These are phyloP conservation scores for Pogonophryne albipinna DNA, from an alignment of 2,797 vertebrate species.

Conservation along the genomic window DNA sequence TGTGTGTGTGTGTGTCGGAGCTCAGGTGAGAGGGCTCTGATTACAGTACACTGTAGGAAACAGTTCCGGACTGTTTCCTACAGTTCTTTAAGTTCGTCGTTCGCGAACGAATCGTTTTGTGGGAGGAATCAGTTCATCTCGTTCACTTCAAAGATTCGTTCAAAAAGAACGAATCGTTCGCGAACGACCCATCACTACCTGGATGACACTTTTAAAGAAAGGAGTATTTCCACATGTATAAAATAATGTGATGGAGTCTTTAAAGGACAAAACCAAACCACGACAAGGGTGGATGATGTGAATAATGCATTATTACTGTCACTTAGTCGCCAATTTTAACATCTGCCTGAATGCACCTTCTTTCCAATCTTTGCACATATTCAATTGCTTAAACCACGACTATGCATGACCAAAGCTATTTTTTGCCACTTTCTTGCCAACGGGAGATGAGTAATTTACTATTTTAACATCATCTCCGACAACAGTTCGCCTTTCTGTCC, in stretches of 20 bases:
- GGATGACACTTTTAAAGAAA: conserved; percentile 10
- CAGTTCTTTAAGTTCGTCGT: no score
- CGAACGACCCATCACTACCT: no score
- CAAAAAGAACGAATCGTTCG: no score
- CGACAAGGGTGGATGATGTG: conserved; percentile 53
- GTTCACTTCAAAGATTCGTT: no score
- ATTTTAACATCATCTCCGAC: conserved; percentile 35
- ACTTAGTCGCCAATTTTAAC: conserved; percentile 48
- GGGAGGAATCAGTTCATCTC: no score
- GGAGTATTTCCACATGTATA: conserved; percentile 31
- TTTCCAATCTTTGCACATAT: conserved; percentile 45
- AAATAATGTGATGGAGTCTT: conserved; percentile 31
- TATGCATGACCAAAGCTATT: conserved; percentile 62
- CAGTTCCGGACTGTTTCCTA: no score
- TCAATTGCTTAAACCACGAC: conserved; percentile 27
- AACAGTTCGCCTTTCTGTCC: conserved; percentile 41
- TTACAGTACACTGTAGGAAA: no score
- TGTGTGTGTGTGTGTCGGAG: no score
- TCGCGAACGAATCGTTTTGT: no score
- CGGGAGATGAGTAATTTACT: conserved; percentile 38
- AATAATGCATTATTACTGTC: conserved; percentile 65
- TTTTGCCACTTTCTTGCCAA: conserved; percentile 20
- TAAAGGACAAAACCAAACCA: conserved; percentile 38
- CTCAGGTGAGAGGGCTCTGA: no score
- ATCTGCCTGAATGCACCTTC: conserved; percentile 61